A percentile compares a stretch with the other conserved stretches of the same genome.
Evolutionary conservation across 2,888 invertebrate genomes (phyloP).

Genomic region (Polydesmus complanatus): DNA sequence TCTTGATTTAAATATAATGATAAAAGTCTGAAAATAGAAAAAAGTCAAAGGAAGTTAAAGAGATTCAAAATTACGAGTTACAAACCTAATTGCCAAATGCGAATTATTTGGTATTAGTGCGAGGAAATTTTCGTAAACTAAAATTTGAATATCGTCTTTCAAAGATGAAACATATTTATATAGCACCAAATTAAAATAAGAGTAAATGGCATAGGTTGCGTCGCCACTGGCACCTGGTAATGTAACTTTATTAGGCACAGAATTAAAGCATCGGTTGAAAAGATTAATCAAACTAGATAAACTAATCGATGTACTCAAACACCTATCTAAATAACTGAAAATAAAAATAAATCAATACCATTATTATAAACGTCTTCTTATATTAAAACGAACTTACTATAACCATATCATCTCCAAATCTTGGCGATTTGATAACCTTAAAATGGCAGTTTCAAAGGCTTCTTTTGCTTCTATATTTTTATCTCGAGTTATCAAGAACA

Average conservation of each 20-base stretch:
- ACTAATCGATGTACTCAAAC: not conserved
- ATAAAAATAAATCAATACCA: not conserved
- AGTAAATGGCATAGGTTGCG: not conserved
- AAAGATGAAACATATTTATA: slow-evolving; percentile 2
- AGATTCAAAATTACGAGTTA: not conserved
- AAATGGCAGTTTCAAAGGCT: slow-evolving; percentile 9
- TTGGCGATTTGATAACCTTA: not conserved
- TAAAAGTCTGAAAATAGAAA: slow-evolving; percentile 7
- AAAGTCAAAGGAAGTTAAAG: slow-evolving; percentile 1
- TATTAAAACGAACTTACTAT: slow-evolving; percentile 7
- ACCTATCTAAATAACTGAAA: slow-evolving; percentile 7
- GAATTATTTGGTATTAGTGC: slow-evolving; percentile 5
- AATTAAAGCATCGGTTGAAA: not conserved
- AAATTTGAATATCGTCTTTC: not conserved
- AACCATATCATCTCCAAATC: slow-evolving; percentile 10
- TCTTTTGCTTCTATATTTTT: slow-evolving; percentile 3
- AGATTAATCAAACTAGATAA: not conserved
- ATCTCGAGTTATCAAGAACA: not conserved
- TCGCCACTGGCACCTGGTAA: slow-evolving; percentile 1
- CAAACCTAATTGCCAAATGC: not conserved
- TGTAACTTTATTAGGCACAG: slow-evolving; percentile 6
- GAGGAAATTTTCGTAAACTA: slow-evolving; percentile 7
- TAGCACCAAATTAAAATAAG: slow-evolving; percentile 8
- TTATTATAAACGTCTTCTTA: not conserved
- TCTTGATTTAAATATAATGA: not conserved